These are phyloP conservation scores for Amphimallon solstitiale DNA, from an alignment of 2,888 invertebrate species.

Conservation along the genomic window DNA sequence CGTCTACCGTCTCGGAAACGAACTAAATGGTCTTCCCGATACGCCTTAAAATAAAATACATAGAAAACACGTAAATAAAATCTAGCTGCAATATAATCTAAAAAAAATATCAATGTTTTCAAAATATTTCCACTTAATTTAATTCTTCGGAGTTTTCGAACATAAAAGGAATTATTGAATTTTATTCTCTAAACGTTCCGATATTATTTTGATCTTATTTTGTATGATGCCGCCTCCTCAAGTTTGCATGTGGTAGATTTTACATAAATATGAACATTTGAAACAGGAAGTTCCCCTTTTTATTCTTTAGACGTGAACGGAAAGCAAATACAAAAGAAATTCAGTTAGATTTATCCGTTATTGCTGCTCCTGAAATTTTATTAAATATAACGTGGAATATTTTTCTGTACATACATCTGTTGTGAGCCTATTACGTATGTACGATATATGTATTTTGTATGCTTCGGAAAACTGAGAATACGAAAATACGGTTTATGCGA, in stretches of 20 bases:
- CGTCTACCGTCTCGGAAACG: no score
- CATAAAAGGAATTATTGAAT: background rate
- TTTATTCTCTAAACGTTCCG: constrained; percentile 21
- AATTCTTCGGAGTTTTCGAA: no score
- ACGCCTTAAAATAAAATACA: no score
- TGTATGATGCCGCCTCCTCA: constrained; percentile 23
- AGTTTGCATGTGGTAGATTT: constrained; percentile 42
- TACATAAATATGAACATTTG: constrained; percentile 53
- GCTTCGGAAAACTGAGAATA: constrained; percentile 3
- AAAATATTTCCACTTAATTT: no score
- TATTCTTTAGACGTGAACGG: constrained; percentile 53
- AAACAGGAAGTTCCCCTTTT: constrained; percentile 50
- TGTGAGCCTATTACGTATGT: background rate
- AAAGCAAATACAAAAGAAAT: constrained; percentile 50
- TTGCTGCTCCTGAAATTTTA: constrained; percentile 22
- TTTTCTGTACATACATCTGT: background rate
- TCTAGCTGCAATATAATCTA: no score
- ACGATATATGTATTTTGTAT: constrained; percentile 7
- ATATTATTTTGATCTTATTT: constrained; percentile 12
- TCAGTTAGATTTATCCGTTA: constrained; percentile 44
- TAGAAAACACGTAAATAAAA: no score
- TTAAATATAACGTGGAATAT: constrained; percentile 24
- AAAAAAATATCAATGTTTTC: no score
- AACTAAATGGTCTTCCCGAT: no score
- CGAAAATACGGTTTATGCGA: constrained; percentile 6